These are phyloP conservation scores for Semicossyphus pulcher DNA, from an alignment of 2,113 vertebrate genomes.

Conservation along the genomic window DNA sequence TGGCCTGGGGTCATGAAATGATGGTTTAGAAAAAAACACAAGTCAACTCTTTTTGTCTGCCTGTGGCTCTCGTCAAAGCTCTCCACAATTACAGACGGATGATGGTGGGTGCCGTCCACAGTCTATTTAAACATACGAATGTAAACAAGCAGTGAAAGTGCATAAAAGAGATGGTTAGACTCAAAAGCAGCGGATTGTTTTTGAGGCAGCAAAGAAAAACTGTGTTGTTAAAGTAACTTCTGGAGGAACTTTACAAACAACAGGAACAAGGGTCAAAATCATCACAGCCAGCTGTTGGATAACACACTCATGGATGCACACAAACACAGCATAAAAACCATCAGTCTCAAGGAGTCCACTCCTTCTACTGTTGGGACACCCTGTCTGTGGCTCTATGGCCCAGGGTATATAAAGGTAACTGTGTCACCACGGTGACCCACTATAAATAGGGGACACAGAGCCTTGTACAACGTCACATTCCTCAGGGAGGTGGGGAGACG, in stretches of 20 bases:
- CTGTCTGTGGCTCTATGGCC: slow-evolving; percentile 38
- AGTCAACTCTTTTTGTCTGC: slow-evolving; percentile 60
- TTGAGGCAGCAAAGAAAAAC: background rate
- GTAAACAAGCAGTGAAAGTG: slow-evolving; percentile 65
- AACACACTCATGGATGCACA: background rate
- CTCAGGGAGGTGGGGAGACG: slow-evolving; percentile 62
- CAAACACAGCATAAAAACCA: slow-evolving; percentile 8
- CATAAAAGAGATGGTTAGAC: slow-evolving; percentile 44
- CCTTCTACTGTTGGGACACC: slow-evolving; percentile 25
- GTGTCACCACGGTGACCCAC: slow-evolving; percentile 80
- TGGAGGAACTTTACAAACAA: slow-evolving; percentile 1
- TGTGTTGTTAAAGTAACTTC: slow-evolving; percentile 15
- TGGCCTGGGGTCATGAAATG: slow-evolving; percentile 73
- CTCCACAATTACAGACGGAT: slow-evolving; percentile 65
- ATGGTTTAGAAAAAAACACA: slow-evolving; percentile 64
- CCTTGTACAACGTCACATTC: slow-evolving; percentile 83
- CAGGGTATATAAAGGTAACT: slow-evolving; percentile 79
- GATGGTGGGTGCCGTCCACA: slow-evolving; percentile 57
- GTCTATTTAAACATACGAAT: slow-evolving; percentile 62
- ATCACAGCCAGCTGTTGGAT: slow-evolving; percentile 8
- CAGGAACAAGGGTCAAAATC: background rate
- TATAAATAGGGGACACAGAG: slow-evolving; percentile 84
- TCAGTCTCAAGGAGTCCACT: slow-evolving; percentile 4
- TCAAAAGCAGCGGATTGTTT: slow-evolving; percentile 30
- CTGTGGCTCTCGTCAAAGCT: slow-evolving; percentile 50